Conservation (phyloP, 2,113 vertebrate species). For the Alethe castanea region DNA sequence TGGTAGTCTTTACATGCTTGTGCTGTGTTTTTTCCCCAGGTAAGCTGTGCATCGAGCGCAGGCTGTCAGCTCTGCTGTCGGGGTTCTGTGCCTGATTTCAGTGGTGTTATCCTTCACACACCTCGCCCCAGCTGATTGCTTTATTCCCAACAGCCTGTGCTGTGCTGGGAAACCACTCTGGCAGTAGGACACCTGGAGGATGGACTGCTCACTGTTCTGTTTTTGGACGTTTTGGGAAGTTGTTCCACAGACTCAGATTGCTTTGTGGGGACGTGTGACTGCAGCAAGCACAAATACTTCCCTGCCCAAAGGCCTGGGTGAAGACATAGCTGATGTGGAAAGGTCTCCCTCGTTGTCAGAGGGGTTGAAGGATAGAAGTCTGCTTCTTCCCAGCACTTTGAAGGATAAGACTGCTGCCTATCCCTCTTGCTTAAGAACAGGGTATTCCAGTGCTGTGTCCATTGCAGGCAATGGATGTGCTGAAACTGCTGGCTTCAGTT, state of each 20-base stretch:
- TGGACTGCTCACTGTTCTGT: background rate
- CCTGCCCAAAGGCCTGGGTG: background rate
- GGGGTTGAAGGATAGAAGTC: background rate
- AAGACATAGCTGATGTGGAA: background rate
- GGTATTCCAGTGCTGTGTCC: conserved; percentile 42
- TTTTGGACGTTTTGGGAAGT: background rate
- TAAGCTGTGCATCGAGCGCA: conserved; percentile 90
- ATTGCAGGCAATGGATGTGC: conserved; percentile 65
- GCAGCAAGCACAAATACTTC: background rate
- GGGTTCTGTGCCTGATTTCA: conserved; percentile 71
- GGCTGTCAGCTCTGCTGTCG: conserved; percentile 84
- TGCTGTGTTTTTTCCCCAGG: conserved; percentile 66
- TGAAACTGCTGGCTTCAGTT: conserved; percentile 21
- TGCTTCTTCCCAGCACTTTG: conserved; percentile 37
- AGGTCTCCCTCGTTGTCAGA: background rate
- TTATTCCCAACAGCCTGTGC: background rate
- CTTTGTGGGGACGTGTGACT: background rate
- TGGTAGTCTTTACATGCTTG: background rate
- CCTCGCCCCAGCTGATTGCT: background rate
- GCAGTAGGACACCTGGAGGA: background rate
- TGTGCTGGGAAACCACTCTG: background rate
- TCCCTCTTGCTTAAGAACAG: background rate
- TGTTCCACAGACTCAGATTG: background rate
- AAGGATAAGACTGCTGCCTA: conserved; percentile 28
- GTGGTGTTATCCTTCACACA: background rate